Base-by-base conservation (phyloP, 2,888 invertebrate genomes). In the Athalia cordata region DNA sequence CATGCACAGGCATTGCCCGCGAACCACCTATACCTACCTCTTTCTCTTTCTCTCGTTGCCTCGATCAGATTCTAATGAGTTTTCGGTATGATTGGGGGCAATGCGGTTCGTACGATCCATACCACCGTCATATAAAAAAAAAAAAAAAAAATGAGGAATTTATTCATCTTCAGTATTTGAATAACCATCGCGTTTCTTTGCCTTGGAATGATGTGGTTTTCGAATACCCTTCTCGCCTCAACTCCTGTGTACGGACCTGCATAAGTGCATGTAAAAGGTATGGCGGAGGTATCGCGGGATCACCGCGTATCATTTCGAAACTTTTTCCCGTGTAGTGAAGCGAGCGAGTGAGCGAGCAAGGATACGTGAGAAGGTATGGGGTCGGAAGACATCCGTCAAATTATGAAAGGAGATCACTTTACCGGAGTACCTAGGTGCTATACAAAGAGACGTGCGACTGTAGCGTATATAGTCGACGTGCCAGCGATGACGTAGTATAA, bases 311-410 rank as follows among this genome's bases (percentile, higher is more conserved):
- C 68, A 52, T 68, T 68, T 68, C 52, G 47, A 43, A 52, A 68
- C 68, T 55, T 68, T 68, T 68, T 68, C 43, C 13, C 68, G 49
- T 15, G 9, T 9, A 68, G 8, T 68, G 68, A 68, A 52, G 66
- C n/a, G 43, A 62, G 65, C 47, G 65, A 65, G 65, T 45, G 47
- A 45, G 47, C 65, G 65, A 62, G 47, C 65, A 45, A 62, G 62
- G 43, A 62, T 62, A 29, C 62, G 43, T 13, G 62, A 52, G 68
- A 55, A 68, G 52, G 55, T 68, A 68, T 68, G 57, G 70, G 70
- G 47, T 72, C 59, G 70, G 70, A 72, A 59, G 59, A 57, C 70
- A 59, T 72, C 70, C 57, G 70, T 72, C 57, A 72, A 72, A 72
- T 59, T 72, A 68, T 68, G 68, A 68, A 68, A 68, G 68, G 29